Conservation (phyloP, 2,888 invertebrate genomes). For the Alcis repandata region DNA sequence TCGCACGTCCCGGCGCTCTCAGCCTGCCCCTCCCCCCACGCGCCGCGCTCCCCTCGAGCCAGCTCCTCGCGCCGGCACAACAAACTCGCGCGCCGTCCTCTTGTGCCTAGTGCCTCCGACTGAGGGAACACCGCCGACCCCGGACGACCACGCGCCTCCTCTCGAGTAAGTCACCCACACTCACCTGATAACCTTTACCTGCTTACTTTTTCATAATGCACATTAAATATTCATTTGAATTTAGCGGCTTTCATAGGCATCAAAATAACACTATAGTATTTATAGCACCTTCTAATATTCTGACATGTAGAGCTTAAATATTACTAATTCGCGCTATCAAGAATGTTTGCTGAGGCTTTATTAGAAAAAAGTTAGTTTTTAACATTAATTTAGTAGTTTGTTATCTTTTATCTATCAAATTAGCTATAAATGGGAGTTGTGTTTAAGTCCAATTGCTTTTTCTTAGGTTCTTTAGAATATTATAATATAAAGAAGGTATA, state of each 20-base stretch:
- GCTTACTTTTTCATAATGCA: conserved; percentile 37
- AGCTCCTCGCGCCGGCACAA: conserved; percentile 67
- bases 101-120: conserved; percentile 61
- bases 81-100: conserved; percentile 68
- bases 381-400: no score
- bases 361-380: not conserved
- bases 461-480: no score
- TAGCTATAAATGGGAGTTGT: no score
- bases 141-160: conserved; percentile 36
- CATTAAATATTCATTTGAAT: conserved; percentile 34
- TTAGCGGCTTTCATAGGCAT: conserved; percentile 7
- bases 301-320: not conserved
- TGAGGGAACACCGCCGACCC: conserved; percentile 37
- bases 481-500: no score
- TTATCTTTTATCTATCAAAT: not conserved
- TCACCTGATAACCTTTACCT: conserved; percentile 33
- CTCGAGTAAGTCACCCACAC: conserved; percentile 61
- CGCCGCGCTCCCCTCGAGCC: conserved; percentile 48
- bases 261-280: not conserved
- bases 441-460: no score
- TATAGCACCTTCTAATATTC: conserved; percentile 5
- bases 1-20: conserved; percentile 71
- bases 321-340: not conserved
- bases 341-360: not conserved
- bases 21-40: conserved; percentile 50